A percentile compares a stretch with the other conserved stretches of the same genome.
These are phyloP conservation scores for Megaleporinus macrocephalus DNA, from an alignment of 2,113 vertebrate species.

Conservation along the genomic window DNA sequence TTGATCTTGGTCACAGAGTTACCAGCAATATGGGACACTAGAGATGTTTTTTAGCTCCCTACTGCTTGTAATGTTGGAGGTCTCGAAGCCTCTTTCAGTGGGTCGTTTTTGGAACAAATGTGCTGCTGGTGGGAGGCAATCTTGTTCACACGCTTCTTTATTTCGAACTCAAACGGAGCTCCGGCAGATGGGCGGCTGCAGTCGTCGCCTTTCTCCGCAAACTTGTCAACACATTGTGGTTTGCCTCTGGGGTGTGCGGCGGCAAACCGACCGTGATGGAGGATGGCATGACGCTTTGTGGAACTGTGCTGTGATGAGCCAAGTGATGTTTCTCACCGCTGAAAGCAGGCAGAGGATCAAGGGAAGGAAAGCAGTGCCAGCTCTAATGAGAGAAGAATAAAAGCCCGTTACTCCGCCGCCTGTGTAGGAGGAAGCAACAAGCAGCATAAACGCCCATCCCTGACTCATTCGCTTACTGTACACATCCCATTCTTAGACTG, in stretches of 20 bases:
- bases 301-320: background rate
- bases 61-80: background rate
- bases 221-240: background rate
- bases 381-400: background rate
- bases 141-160: background rate
- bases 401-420: background rate
- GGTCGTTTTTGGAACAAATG: background rate
- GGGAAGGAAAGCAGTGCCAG: background rate
- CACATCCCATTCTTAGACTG: background rate
- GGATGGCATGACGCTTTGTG: background rate
- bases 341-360: conserved; percentile 4
- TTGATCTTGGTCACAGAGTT: background rate
- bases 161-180: background rate
- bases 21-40: background rate
- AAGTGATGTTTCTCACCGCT: background rate
- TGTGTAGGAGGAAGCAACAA: background rate
- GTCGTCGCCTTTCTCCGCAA: background rate
- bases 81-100: background rate
- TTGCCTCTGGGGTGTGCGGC: background rate
- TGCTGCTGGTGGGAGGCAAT: background rate
- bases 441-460: background rate
- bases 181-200: background rate
- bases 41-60: background rate
- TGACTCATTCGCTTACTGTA: background rate
- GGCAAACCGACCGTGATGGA: background rate